Percentiles rank a stretch among this genome's conserved stretches.
phyloP scores from a whole-genome alignment of 2,113 vertebrate species.

The Cyanoramphus novaezelandiae region DNA sequence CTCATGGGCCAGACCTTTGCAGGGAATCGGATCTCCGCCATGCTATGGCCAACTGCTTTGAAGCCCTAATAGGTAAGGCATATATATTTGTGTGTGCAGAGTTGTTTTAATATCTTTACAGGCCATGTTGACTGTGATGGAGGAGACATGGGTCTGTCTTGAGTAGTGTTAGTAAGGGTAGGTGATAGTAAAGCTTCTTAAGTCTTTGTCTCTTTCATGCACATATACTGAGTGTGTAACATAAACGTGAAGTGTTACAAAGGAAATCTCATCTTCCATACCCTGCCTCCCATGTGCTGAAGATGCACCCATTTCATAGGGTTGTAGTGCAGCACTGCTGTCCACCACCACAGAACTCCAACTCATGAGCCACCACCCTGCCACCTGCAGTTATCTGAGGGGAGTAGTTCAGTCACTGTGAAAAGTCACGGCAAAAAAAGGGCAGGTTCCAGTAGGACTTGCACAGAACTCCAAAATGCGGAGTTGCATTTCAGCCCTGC shows the following conservation, averaged over 20 bases:
- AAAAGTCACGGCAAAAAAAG: background rate
- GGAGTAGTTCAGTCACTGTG: background rate
- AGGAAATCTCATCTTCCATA: background rate
- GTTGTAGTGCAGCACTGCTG: background rate
- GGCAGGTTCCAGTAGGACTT: background rate
- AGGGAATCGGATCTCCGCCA: conserved; percentile 96
- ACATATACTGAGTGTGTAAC: accelerated
- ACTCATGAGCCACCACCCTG: accelerated
- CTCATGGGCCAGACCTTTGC: conserved; percentile 96
- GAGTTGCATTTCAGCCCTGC: background rate
- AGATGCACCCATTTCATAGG: accelerated
- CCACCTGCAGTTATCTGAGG: background rate
- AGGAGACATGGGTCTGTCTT: background rate
- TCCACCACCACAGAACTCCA: background rate
- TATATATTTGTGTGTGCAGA: background rate
- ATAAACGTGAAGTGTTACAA: background rate
- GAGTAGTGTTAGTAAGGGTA: background rate
- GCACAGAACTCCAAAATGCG: background rate
- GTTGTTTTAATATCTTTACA: accelerated
- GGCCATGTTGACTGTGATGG: background rate
- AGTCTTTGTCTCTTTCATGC: background rate
- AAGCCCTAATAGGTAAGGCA: conserved; percentile 92
- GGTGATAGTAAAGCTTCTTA: background rate
- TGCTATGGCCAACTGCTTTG: conserved; percentile 99
- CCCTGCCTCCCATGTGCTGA: background rate